Evolutionary conservation across 2,888 invertebrate genomes (phyloP), one percentile per base, ranked within the genome.

Genomic region (Urechis unicinctus): DNA sequence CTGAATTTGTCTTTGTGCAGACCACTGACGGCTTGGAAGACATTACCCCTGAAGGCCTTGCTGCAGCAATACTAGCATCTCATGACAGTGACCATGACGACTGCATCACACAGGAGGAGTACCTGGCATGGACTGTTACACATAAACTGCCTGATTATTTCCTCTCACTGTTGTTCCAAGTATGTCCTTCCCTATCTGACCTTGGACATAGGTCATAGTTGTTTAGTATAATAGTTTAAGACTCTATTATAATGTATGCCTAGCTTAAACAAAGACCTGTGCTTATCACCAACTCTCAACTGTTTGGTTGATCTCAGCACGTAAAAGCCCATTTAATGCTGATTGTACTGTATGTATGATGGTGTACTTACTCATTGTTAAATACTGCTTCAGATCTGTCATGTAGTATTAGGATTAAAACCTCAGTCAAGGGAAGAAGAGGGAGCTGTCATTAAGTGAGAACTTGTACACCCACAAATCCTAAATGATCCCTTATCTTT

Each of bases 111-210:
- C 83, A 87, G 64, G 91, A 91, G 70, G 91, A 91, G 74, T 92
- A 90, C 78, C 82, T 92, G 64, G 87, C 91, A 68, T 92, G 92
- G 92, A 86, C 88, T 57, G 85, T 88, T 54, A 85, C 86, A 63
- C 84, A 86, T 64, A 79, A 80, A 47, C 67, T 80, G 21, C 71
- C 79, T 52, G 67, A 71, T 47, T 72, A 76, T 53, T 77, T 81
- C 57, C 68, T 79, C 24, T 70, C 73, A 57, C 69, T 80, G 2
- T 69, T 81, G 1, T 80, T 79, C 63, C 79, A 81, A 73, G 77
- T 75, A 52, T 52, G 70, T 68, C 24, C 6, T 46, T 21, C n/a
- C 9, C 28, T 24, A n/a, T 22, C 28, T 45, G 6, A 21, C 22
- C 17, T 21, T 13, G 45, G 36, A 36, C 36, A 36, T 9, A 9